Evolutionary conservation across 2,113 vertebrate genomes (phyloP).

Genomic region (Pelusios castaneus): DNA sequence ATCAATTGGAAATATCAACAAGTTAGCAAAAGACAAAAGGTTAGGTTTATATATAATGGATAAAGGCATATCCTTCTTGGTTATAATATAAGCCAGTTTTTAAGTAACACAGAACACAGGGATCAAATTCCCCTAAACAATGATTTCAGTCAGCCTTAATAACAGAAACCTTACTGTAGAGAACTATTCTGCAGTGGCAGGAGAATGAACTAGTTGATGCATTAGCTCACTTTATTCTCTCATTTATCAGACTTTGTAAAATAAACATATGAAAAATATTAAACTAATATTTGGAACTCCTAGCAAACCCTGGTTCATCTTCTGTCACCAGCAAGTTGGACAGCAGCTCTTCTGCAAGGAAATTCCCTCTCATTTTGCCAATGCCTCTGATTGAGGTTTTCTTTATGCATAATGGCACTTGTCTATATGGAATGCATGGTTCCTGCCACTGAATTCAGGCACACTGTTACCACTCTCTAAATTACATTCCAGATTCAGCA

Average conservation of each 20-base stretch:
- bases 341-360: not conserved
- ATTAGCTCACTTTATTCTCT: slow-evolving; percentile 6
- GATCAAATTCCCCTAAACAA: not conserved
- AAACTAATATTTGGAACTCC: not conserved
- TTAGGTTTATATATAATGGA: not conserved
- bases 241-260: not conserved
- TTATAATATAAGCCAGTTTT: not conserved
- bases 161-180: slow-evolving; percentile 32
- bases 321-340: not conserved
- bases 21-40: not conserved
- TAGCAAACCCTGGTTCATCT: not conserved
- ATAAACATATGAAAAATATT: not conserved
- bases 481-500: accelerated
- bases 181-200: slow-evolving; percentile 11
- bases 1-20: not conserved
- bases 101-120: not conserved
- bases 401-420: not conserved
- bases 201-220: slow-evolving; percentile 10
- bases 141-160: slow-evolving; percentile 3
- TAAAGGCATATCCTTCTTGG: not conserved
- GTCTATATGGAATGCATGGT: not conserved
- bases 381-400: accelerated
- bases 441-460: not conserved
- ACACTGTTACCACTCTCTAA: not conserved
- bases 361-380: not conserved